A percentile compares a stretch with the other conserved stretches of the same genome.
Conservation (phyloP, 2,113 vertebrate species). For the Anarhynchus alexandrinus region DNA sequence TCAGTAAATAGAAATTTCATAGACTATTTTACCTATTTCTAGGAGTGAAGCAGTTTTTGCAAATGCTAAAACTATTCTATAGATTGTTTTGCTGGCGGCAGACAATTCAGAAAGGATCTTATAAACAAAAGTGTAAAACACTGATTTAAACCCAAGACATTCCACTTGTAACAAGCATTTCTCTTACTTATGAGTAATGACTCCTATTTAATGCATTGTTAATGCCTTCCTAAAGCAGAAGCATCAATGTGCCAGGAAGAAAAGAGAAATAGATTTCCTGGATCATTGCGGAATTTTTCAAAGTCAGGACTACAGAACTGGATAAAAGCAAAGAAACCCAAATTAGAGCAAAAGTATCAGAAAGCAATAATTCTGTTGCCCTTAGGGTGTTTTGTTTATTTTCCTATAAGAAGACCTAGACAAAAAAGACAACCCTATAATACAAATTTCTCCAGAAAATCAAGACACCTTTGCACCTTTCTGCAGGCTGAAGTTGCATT, state of each 20-base stretch:
- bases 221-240: conserved; percentile 15
- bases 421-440: neutral
- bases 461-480: neutral
- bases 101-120: neutral
- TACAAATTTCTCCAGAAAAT: neutral
- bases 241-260: neutral
- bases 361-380: neutral
- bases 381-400: neutral
- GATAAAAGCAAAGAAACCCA: neutral
- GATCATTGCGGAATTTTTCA: neutral
- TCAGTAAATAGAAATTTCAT: neutral
- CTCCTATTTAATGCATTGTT: conserved; percentile 38
- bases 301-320: neutral
- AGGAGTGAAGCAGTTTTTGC: neutral
- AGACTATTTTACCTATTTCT: neutral
- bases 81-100: neutral
- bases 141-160: neutral
- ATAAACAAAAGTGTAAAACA: neutral
- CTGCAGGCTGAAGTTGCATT: neutral
- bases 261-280: conserved; percentile 36
- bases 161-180: neutral
- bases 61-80: neutral
- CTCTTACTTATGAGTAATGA: conserved; percentile 4
- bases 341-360: neutral
- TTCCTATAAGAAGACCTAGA: neutral